Conservation (phyloP, 2,797 vertebrate genomes). For the Meriones psammophilus region DNA sequence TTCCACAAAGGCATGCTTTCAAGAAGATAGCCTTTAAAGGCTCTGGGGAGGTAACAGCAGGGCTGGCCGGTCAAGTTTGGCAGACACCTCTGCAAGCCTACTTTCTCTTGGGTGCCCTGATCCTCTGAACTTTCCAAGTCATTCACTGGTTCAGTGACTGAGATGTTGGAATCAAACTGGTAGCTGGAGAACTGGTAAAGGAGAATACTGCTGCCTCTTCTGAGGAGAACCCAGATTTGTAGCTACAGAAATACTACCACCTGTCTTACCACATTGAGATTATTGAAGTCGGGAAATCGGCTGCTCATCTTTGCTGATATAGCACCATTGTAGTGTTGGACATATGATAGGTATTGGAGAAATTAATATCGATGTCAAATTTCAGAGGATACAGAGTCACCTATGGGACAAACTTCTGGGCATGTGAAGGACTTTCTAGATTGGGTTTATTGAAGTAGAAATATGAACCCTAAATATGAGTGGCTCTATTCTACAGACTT, state of each 20-base stretch:
- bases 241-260: neutral
- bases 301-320: neutral
- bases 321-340: neutral
- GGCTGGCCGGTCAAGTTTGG: neutral
- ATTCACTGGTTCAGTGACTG: neutral
- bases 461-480: neutral
- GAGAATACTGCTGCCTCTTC: neutral
- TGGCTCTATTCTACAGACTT: neutral
- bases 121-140: neutral
- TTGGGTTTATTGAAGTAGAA: neutral
- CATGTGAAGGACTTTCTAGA: neutral
- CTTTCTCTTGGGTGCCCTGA: neutral
- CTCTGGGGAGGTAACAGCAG: neutral
- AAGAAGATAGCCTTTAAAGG: neutral
- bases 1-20: neutral
- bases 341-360: neutral
- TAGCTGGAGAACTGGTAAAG: neutral
- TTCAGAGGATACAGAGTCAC: neutral
- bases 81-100: neutral
- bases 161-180: neutral
- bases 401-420: neutral
- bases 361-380: neutral
- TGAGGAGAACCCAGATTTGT: neutral
- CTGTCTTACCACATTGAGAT: neutral
- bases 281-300: accelerated